phyloP scores from a whole-genome alignment of 2,797 vertebrate species.

The Vespertilio murinus region DNA sequence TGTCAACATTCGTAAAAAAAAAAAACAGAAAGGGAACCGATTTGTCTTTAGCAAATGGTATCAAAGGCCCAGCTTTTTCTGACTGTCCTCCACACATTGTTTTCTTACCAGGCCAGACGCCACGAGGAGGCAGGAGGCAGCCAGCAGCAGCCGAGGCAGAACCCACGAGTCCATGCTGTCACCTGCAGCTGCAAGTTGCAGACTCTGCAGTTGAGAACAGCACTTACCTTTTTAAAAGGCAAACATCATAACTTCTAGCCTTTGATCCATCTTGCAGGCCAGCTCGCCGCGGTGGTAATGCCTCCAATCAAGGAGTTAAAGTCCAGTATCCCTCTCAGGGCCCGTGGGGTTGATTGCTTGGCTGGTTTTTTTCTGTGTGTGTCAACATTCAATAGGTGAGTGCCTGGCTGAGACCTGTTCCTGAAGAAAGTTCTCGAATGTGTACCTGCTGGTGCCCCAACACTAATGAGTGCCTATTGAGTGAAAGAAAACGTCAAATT shows the following conservation, averaged over 20 bases:
- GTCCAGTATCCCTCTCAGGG: conserved; percentile 43
- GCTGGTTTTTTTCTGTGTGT: background rate
- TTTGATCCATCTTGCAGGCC: conserved; percentile 73
- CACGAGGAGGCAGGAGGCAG: conserved; percentile 66
- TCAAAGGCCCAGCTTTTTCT: background rate
- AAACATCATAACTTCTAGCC: conserved; percentile 77
- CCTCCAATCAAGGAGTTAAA: conserved; percentile 67
- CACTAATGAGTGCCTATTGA: background rate
- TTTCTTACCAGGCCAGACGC: conserved; percentile 82
- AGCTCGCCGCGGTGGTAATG: background rate
- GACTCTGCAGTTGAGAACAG: conserved; percentile 45
- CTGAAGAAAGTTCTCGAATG: background rate
- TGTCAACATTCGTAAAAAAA: background rate
- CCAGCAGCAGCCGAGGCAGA: conserved; percentile 63
- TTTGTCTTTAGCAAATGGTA: background rate
- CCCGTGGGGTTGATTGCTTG: background rate
- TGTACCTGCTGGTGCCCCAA: background rate
- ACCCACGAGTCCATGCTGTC: conserved; percentile 73
- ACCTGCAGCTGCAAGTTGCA: background rate
- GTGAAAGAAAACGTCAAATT: background rate
- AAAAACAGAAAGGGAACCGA: background rate
- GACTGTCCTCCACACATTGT: background rate
- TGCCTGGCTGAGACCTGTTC: background rate
- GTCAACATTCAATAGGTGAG: conserved; percentile 8
- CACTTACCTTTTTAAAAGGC: conserved; percentile 66